Conservation (phyloP, 2,888 invertebrate species). For the Branchellion lobata region DNA sequence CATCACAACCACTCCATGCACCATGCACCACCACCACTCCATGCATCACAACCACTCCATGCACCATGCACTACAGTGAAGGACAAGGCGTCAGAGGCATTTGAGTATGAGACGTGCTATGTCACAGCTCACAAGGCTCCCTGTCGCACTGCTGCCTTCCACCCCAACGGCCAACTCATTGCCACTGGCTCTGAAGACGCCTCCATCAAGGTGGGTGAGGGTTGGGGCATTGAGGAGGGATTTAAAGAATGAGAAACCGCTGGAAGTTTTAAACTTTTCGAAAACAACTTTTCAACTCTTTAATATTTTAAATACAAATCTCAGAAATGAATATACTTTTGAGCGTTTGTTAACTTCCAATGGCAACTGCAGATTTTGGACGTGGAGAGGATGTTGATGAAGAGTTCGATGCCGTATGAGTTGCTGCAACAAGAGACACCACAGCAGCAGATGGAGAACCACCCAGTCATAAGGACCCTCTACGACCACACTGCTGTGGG, state of each 20-base stretch:
- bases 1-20: too few relatives aligned
- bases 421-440: constrained; percentile 61
- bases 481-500: constrained; percentile 86
- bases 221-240: not conserved
- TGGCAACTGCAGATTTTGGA: constrained; percentile 86
- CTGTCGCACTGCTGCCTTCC: constrained; percentile 93
- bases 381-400: constrained; percentile 97
- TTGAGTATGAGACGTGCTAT: constrained; percentile 95
- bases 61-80: not conserved
- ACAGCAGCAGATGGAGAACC: constrained; percentile 75
- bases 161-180: constrained; percentile 87
- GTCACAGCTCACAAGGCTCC: constrained; percentile 94
- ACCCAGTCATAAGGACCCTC: constrained; percentile 94
- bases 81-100: constrained; percentile 85
- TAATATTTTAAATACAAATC: not conserved
- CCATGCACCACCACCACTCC: too few relatives aligned
- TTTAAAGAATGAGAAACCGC: too few relatives aligned
- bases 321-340: not conserved
- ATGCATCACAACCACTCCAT: too few relatives aligned
- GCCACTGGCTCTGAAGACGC: constrained; percentile 98
- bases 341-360: too few relatives aligned
- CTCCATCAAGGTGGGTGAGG: constrained; percentile 79
- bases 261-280: too few relatives aligned
- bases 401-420: constrained; percentile 74
- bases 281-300: not conserved